Base-by-base conservation (phyloP, 2,888 invertebrate species). In the Pyrocoelia pectoralis region DNA sequence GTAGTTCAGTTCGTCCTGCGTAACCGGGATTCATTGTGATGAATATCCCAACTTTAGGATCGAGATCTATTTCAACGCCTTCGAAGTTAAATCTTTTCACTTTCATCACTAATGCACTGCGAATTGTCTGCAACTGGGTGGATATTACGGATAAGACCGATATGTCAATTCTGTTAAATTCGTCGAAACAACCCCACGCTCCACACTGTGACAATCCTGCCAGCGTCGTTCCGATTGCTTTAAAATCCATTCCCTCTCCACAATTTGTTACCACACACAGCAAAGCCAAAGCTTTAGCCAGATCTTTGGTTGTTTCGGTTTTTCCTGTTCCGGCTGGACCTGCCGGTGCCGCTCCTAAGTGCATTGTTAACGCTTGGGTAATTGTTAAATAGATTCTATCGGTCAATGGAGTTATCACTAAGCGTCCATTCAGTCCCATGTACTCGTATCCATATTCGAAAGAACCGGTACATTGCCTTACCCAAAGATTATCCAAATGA, bases 1-100 rank as follows among this genome's bases (percentile, higher is more conserved):
- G 97, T 24, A 97, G 83, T 76, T 96, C 95, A 0, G 95, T 95
- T 58, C 95, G 88, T 0, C 95, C 95, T 0, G 95, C 94, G 76
- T 96, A 95, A 0, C 95, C 95, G 0, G 95, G 95, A 83, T 97
- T 96, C 95, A 97, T 96, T 0, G 96, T 97, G 57, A 96, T 94
- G 81, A 97, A 97, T 66, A 97, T 91, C 0, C 96, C 96, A 12
- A 95, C 92, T 82, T 95, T 94, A 4, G 85, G 82, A 81, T 96
- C 95, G 78, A 97, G 80, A 5, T 82, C 84, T 64, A 96, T 95
- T 77, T 95, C 93, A 75, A 89, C 87, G 0, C 80, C 80, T 70
- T 81, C 81, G 64, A 81, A 81, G 76, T 89, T 86, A 76, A 96
- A 95, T 66, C 87, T 83, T 65, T 88, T 88, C 1, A 92, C 82